A percentile compares a stretch with the other conserved stretches of the same genome.
phyloP scores from a whole-genome alignment of 2,888 invertebrate species.

The Auanema freiburgensis region DNA sequence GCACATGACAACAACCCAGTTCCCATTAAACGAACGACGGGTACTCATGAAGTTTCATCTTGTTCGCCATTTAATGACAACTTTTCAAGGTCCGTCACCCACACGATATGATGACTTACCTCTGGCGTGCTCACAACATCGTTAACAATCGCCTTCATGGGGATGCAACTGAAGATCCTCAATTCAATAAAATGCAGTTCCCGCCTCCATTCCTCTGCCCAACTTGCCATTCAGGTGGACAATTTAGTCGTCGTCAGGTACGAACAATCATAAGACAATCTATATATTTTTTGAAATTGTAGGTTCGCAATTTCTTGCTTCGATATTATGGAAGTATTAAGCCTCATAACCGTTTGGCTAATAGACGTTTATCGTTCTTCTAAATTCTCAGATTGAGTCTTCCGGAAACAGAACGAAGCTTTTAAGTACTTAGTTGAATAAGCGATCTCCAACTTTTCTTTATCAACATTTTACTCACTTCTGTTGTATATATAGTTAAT shows the following conservation, averaged over 20 bases:
- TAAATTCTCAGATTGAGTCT: background rate
- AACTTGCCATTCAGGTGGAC: conserved; percentile 63
- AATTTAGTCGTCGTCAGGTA: conserved; percentile 61
- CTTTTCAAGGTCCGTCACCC: conserved; percentile 50
- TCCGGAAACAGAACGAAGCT: too few species aligned
- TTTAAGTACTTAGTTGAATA: too few species aligned
- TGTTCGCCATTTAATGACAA: conserved; percentile 49
- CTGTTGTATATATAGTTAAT: conserved; percentile 22
- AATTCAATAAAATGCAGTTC: conserved; percentile 85
- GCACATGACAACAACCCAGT: conserved; percentile 76
- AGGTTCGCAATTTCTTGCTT: conserved; percentile 62
- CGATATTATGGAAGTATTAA: conserved; percentile 62
- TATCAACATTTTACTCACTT: too few species aligned
- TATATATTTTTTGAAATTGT: conserved; percentile 11
- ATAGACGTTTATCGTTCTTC: conserved; percentile 40
- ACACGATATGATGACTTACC: conserved; percentile 62
- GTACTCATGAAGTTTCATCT: conserved; percentile 26
- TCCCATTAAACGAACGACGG: conserved; percentile 61
- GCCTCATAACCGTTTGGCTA: conserved; percentile 55
- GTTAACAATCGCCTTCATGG: conserved; percentile 85
- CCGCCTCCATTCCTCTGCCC: conserved; percentile 71
- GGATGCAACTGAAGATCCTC: conserved; percentile 85
- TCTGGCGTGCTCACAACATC: conserved; percentile 86
- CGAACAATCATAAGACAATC: background rate
- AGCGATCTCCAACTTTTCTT: background rate